Conservation (phyloP, 2,113 vertebrate species). For the Colaptes auratus region DNA sequence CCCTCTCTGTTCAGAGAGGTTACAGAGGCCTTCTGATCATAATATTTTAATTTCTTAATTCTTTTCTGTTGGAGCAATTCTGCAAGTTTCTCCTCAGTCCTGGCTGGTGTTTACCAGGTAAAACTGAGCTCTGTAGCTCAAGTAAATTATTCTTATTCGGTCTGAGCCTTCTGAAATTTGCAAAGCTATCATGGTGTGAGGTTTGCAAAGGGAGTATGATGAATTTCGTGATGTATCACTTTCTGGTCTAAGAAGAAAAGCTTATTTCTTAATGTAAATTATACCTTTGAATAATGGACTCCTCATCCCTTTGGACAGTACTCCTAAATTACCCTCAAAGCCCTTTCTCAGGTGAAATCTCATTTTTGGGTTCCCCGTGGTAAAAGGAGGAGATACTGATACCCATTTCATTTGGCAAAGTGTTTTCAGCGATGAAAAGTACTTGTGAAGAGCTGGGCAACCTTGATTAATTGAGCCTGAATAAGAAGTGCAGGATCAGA, state of each 20-base stretch:
- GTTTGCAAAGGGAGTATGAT: background rate
- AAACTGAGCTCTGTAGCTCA: slow-evolving; percentile 18
- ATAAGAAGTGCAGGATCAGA: slow-evolving; percentile 43
- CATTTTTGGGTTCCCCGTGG: background rate
- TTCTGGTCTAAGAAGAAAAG: background rate
- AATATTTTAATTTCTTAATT: slow-evolving; percentile 51
- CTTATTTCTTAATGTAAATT: slow-evolving; percentile 45
- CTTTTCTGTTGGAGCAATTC: slow-evolving; percentile 47
- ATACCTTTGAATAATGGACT: slow-evolving; percentile 41
- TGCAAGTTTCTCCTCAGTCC: background rate
- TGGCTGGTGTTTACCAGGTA: background rate
- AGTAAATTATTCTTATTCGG: background rate
- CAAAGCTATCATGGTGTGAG: background rate
- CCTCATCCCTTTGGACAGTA: slow-evolving; percentile 17
- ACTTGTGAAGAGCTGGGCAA: slow-evolving; percentile 43
- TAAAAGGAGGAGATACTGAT: background rate
- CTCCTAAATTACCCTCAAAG: slow-evolving; percentile 24
- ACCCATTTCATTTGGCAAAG: background rate
- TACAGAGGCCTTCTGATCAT: slow-evolving; percentile 21
- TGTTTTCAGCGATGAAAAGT: slow-evolving; percentile 39
- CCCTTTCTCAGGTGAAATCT: slow-evolving; percentile 17
- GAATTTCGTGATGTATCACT: background rate
- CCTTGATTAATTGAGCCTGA: slow-evolving; percentile 60
- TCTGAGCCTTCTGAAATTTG: background rate
- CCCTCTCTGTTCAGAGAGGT: background rate